Base-by-base conservation (phyloP, 2,888 invertebrate genomes). In the Agrochola litura region DNA sequence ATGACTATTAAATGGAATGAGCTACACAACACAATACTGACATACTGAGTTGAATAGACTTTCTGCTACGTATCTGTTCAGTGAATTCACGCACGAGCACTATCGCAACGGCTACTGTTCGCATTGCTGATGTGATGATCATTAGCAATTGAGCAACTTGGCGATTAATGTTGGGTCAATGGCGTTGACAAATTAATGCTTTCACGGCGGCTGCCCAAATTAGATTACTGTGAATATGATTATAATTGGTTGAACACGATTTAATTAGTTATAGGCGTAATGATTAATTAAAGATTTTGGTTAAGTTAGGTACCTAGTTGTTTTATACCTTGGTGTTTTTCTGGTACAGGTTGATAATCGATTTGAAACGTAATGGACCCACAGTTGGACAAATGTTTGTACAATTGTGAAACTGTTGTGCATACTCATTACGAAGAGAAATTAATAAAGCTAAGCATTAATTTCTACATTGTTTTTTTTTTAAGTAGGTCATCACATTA, bases 121-220 rank as follows among this genome's bases (percentile, higher is more conserved):
- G 63, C 66, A 66, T 54, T 65, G 74, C 58, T 77, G 76, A 82
- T 68, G 76, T 61, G 61, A 41, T 72, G 67, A 85, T 84, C 82
- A 86, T 89, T 81, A 86, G 63, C 41, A 43, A 75, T 88, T 87
- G 77, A 12, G 49, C 73, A 88, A 86, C 56, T n/a, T 64, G 68
- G 54, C 58, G 74, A 80, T 80, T 69, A 86, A 58, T 63, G 68
- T 61, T 69, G 30, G 80, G 72, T 73, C 77, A 69, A 43, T 58
- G 65, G 22, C 73, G 88, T 87, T 82, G 89, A 89, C 88, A 87
- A 85, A 81, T 85, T 61, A 81, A 78, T 79, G 64, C 74, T 78
- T 67, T 76, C 67, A 73, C 76, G 77, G 58, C 68, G 52, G 49
- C 71, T 73, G 22, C 54, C 76, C 63, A 76, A 87, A 85, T 87